Base-by-base conservation (phyloP, 2,888 invertebrate genomes). In the Oxytorus armatus region DNA sequence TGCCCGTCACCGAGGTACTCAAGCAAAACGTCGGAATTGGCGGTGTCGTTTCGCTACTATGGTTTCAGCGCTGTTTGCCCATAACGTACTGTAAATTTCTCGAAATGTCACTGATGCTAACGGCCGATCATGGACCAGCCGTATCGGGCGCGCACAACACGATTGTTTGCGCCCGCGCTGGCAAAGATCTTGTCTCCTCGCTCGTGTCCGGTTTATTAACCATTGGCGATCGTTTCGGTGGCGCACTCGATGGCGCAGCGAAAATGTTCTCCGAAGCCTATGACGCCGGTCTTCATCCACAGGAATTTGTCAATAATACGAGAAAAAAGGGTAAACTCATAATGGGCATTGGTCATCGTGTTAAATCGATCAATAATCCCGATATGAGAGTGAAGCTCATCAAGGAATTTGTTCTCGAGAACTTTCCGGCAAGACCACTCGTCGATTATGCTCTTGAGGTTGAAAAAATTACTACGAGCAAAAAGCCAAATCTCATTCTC, bases 401-500 rank as follows among this genome's bases (percentile, higher is more conserved):
- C 86, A 99, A 99, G 90, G 97, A 98, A 87, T 99, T 97, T 92
- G 99, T 98, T 18, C 94, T 97, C 92, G 95, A 98, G 76, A 96
- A 97, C 90, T 98, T 98, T 94, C 99, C 99, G 0, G 95, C 96
- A 1, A 97, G 97, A 85, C 99, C 99, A 0, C 94, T 99, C n/a
- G 94, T 99, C 10, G 95, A 96, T 82, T 99, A 98, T 92, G 99
- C 99, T 0, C 93, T 99, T 10, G 98, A 99, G 93, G 99, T 99
- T 39, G 99, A 99, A 90, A 98, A 99, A 90, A 98, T 99, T 89
- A 99, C 99, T 18, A 99, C 98, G 1, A 96, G 98, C 87, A 99
- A 99, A 95, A 99, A 99, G 93, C 99, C 99, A n/a, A 99, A 99
- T 93, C 94, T 99, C 75, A 99, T 99, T 91, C 94, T 99, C 81